Evolutionary conservation across 1,140 invertebrate genomes (phyloP).

Genomic region (Diachasmimorpha longicaudata): DNA sequence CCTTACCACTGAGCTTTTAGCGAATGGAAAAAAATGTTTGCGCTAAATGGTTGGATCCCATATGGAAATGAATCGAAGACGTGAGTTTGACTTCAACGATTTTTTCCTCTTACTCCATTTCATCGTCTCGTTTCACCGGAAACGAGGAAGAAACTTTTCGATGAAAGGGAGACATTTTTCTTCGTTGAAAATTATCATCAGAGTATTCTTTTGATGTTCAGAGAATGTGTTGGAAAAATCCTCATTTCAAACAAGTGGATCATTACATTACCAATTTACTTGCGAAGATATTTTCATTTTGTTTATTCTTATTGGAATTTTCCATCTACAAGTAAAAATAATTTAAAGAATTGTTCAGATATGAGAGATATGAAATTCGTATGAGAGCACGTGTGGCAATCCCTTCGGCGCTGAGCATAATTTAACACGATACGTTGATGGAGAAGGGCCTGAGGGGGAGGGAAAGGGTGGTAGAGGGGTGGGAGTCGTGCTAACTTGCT

Average conservation of each 20-base stretch:
- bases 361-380: neutral
- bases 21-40: slow-evolving; percentile 60
- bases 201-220: too few species aligned
- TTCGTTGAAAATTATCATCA: too few species aligned
- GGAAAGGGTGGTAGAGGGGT: slow-evolving; percentile 4
- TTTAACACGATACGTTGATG: slow-evolving; percentile 62
- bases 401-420: slow-evolving; percentile 57
- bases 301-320: too few species aligned
- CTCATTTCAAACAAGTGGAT: neutral
- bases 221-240: neutral
- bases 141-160: neutral
- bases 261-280: too few species aligned
- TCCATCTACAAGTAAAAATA: neutral
- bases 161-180: neutral
- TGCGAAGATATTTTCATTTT: too few species aligned
- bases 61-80: slow-evolving; percentile 57
- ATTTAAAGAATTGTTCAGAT: neutral
- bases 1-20: slow-evolving; percentile 51
- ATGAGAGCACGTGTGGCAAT: slow-evolving; percentile 22
- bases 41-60: slow-evolving; percentile 60
- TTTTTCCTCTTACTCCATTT: slow-evolving; percentile 20
- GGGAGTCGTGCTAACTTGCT: slow-evolving; percentile 61
- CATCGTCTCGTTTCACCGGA: neutral
- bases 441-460: neutral
- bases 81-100: slow-evolving; percentile 24